A percentile compares a stretch with the other conserved stretches of the same genome.
These are phyloP conservation scores for Pangasius krempfi DNA, from an alignment of 2,797 vertebrate species.

Conservation along the genomic window DNA sequence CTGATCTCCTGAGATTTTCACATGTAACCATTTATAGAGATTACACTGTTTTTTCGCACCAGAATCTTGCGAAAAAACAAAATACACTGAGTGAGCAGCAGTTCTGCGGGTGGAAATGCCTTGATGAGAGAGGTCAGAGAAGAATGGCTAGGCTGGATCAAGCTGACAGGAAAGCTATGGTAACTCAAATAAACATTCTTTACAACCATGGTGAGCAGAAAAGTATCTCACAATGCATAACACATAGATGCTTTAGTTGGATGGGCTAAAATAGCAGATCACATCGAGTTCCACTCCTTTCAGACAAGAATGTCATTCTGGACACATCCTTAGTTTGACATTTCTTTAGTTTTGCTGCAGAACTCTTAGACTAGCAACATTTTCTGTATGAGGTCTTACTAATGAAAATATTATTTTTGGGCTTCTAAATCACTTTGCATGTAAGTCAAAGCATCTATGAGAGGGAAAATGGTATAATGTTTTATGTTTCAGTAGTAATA, in stretches of 20 bases:
- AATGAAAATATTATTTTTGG: background rate
- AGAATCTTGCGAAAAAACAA: background rate
- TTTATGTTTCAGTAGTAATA: background rate
- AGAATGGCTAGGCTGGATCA: background rate
- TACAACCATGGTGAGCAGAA: background rate
- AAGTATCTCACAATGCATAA: slow-evolving; percentile 3
- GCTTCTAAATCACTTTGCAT: background rate
- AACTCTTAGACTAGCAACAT: background rate
- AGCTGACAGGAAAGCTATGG: background rate
- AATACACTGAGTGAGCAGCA: background rate
- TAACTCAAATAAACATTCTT: background rate
- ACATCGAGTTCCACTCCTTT: background rate
- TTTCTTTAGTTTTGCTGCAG: background rate
- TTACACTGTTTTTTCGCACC: background rate
- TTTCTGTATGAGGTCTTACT: background rate
- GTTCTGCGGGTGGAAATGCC: background rate
- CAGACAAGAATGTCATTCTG: background rate
- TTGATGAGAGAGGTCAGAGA: background rate
- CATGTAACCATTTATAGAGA: background rate
- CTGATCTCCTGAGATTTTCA: background rate
- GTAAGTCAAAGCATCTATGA: background rate
- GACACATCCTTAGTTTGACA: background rate
- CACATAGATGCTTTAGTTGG: background rate
- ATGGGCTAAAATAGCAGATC: background rate
- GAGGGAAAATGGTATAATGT: background rate